These are phyloP conservation scores for Mionectes olivaceus DNA, from an alignment of 2,797 vertebrate genomes.

Conservation along the genomic window DNA sequence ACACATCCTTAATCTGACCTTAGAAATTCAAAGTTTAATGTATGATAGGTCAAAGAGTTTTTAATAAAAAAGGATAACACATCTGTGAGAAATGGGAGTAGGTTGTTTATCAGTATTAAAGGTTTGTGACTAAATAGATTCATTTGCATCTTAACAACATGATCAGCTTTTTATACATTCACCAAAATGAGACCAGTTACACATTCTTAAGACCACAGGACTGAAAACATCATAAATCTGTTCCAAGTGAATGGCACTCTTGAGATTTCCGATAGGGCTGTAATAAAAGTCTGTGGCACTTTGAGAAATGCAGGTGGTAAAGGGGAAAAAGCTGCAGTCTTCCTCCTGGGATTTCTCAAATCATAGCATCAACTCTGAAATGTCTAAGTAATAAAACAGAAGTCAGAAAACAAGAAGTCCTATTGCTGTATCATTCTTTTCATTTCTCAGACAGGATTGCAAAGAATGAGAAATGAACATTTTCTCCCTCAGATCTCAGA, in stretches of 20 bases:
- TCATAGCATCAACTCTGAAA: slow-evolving; percentile 39
- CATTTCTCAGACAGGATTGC: background rate
- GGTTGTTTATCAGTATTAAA: background rate
- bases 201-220: slow-evolving; percentile 1
- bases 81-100: background rate
- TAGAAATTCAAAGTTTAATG: background rate
- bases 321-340: background rate
- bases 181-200: slow-evolving; percentile 1
- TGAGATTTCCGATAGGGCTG: background rate
- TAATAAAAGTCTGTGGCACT: slow-evolving; percentile 43
- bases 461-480: background rate
- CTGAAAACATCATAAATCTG: slow-evolving; percentile 42
- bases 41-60: background rate
- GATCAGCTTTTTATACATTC: background rate
- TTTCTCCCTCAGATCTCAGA: background rate
- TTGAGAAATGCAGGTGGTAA: slow-evolving; percentile 44
- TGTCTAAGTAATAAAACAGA: slow-evolving; percentile 43
- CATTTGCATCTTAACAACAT: background rate
- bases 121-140: background rate
- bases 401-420: slow-evolving; percentile 17
- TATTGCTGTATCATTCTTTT: background rate
- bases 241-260: slow-evolving; percentile 1
- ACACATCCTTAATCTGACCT: background rate
- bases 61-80: background rate
- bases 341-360: slow-evolving; percentile 53